Evolutionary conservation across 2,113 vertebrate genomes (phyloP), one percentile per base, ranked within the genome.

Genomic region (Bettongia penicillata): DNA sequence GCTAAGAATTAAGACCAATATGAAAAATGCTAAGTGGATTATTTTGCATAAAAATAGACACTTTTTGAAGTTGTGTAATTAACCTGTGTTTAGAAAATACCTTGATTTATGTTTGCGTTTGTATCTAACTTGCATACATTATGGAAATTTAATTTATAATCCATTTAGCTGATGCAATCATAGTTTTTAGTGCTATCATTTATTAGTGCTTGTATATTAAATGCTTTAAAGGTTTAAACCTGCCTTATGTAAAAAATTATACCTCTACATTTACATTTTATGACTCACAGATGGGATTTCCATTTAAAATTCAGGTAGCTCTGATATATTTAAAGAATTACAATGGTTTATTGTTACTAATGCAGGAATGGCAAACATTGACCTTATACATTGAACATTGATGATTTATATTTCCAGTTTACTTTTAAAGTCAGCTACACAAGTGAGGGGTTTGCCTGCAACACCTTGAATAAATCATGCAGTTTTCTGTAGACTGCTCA

Each of bases 111-210:
- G 99, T 97, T 98, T 95, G 97, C 96, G 98, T 99, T 99, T 99
- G 99, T 99, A 98, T 99, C 99, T 99, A 98, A 98, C 98, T 99
- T 99, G 99, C 99, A 99, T 99, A 98, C 99, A 99, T 99, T 99
- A 99, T 99, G 99, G 99, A 99, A 99, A 99, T 99, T 99, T 99
- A 99, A 99, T 99, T 99, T 99, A 99, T 99, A 99, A 99, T 99
- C 99, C 99, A 99, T 99, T 99, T 99, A 99, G 99, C 99, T 99
- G 99, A 99, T 99, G 99, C 98, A 99, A 98, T 99, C 99, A 98
- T 99, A 99, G 99, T 99, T 99, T 99, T 99, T 99, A 99, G 99
- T 99, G 99, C 99, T 98, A 99, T 99, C 99, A 99, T 99, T 99
- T 99, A 99, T 99, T 99, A 99, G 98, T 99, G 98, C 98, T 98